Conservation (phyloP, 1,140 invertebrate species). For the Druon quercuslanigerum region DNA sequence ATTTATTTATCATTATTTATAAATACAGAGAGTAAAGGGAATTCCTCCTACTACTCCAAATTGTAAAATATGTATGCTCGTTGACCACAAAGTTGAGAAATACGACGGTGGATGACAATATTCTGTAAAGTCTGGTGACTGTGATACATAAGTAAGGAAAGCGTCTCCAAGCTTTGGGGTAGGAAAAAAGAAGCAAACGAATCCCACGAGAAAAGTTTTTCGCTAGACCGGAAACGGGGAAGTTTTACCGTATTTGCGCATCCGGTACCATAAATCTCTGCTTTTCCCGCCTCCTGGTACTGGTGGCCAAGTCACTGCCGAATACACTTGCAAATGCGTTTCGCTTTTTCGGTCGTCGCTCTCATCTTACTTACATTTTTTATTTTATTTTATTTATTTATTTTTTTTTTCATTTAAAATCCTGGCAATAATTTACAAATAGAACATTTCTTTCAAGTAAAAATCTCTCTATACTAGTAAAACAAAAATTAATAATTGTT, state of each 20-base stretch:
- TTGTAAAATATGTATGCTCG: slow-evolving; percentile 12
- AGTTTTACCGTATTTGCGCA: slow-evolving; percentile 66
- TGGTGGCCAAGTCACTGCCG: slow-evolving; percentile 52
- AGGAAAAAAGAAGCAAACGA: slow-evolving; percentile 47
- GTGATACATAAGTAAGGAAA: slow-evolving; percentile 56
- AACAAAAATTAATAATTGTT: no score
- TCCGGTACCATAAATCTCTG: slow-evolving; percentile 60
- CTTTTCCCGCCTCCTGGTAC: slow-evolving; percentile 51
- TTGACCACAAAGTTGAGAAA: slow-evolving; percentile 34
- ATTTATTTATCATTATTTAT: no score
- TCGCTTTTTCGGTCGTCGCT: slow-evolving; percentile 37
- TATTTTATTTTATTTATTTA: no score
- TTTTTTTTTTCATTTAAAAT: no score
- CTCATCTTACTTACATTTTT: slow-evolving; percentile 25
- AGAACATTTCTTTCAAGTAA: no score
- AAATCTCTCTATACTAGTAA: no score
- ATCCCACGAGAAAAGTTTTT: slow-evolving; percentile 60
- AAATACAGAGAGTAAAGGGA: no score
- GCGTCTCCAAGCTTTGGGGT: slow-evolving; percentile 41
- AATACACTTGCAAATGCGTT: slow-evolving; percentile 58
- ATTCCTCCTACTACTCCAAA: not conserved
- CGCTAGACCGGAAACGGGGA: slow-evolving; percentile 58
- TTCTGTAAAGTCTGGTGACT: slow-evolving; percentile 52
- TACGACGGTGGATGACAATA: slow-evolving; percentile 49
- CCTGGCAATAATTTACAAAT: no score